phyloP scores from a whole-genome alignment of 2,888 invertebrate genomes.

The Pseudoips prasinana region DNA sequence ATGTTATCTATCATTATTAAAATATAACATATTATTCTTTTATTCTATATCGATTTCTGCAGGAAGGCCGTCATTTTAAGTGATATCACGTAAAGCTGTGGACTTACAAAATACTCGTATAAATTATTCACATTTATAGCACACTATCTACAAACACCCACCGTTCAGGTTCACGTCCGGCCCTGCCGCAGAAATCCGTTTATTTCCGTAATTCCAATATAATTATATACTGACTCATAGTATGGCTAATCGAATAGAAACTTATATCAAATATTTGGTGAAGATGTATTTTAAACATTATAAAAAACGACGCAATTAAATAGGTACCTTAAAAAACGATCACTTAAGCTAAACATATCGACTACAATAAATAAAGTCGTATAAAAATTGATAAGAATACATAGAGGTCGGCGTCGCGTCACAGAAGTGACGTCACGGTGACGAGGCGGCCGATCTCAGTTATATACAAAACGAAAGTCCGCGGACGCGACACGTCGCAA shows the following conservation, averaged over 20 bases:
- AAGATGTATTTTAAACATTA: constrained; percentile 68
- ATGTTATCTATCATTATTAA: constrained; percentile 69
- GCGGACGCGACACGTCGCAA: constrained; percentile 32
- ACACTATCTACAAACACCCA: constrained; percentile 80
- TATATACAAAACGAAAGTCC: constrained; percentile 54
- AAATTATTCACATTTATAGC: constrained; percentile 82
- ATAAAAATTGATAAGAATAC: constrained; percentile 66
- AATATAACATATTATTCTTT: constrained; percentile 68
- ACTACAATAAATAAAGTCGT: constrained; percentile 70
- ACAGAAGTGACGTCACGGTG: constrained; percentile 13
- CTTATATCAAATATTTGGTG: constrained; percentile 82
- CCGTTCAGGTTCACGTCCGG: constrained; percentile 64
- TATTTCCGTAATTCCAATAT: constrained; percentile 57
- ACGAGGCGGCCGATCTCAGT: constrained; percentile 35
- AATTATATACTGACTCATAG: constrained; percentile 81
- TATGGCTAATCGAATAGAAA: constrained; percentile 79
- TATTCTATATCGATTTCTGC: constrained; percentile 59
- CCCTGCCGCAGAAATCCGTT: constrained; percentile 70
- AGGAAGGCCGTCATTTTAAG: constrained; percentile 67
- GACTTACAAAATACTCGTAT: constrained; percentile 81
- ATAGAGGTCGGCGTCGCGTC: constrained; percentile 18
- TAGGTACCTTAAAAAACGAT: constrained; percentile 60
- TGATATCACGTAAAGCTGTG: constrained; percentile 79
- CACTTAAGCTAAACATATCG: constrained; percentile 67
- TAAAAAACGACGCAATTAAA: constrained; percentile 71